phyloP scores from a whole-genome alignment of 1,140 invertebrate genomes.

The Trichoplusia ni region DNA sequence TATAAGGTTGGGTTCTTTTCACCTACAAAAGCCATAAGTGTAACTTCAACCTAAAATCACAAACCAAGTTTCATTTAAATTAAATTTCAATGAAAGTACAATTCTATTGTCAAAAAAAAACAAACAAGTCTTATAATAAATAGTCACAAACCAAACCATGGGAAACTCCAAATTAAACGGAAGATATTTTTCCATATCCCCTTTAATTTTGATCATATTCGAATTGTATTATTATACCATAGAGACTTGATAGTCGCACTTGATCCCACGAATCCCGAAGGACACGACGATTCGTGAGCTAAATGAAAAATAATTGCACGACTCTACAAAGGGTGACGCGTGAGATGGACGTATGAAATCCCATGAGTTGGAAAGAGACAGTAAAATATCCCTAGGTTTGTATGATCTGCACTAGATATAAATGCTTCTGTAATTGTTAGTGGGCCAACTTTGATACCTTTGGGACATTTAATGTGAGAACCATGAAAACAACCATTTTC shows the following conservation, averaged over 20 bases:
- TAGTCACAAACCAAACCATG: constrained; percentile 35
- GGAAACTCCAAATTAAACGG: constrained; percentile 59
- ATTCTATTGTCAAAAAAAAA: no score
- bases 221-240: constrained; percentile 65
- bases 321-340: constrained; percentile 31
- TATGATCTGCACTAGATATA: constrained; percentile 16
- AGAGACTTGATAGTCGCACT: constrained; percentile 52
- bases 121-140: no score
- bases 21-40: no score
- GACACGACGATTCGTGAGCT: constrained; percentile 60
- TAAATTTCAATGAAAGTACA: no score
- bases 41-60: no score
- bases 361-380: constrained; percentile 23
- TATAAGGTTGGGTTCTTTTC: no score
- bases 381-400: constrained; percentile 7
- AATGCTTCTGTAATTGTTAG: constrained; percentile 36
- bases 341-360: constrained; percentile 31
- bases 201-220: constrained; percentile 67
- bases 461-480: constrained; percentile 53
- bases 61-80: no score
- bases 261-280: constrained; percentile 68
- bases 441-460: constrained; percentile 34
- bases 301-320: constrained; percentile 79
- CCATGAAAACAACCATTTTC: constrained; percentile 29
- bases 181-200: constrained; percentile 45